phyloP scores from a whole-genome alignment of 2,113 vertebrate genomes.

The Colius striatus region DNA sequence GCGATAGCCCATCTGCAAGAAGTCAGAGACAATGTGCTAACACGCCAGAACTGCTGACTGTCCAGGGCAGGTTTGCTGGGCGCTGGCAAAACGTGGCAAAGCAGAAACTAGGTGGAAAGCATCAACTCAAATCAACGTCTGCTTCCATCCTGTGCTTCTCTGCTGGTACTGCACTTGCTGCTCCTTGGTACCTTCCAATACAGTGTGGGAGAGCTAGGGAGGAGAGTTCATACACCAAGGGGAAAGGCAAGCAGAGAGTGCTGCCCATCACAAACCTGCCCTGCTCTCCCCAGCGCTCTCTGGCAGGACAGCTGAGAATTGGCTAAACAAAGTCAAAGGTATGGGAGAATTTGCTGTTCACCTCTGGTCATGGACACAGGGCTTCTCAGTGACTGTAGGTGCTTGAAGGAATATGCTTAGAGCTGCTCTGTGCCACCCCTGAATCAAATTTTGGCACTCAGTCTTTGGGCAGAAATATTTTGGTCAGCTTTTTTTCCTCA shows the following conservation, averaged over 20 bases:
- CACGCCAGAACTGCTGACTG: not conserved
- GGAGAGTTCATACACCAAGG: not conserved
- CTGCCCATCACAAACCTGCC: not conserved
- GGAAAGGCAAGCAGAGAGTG: not conserved
- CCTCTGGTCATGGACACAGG: not conserved
- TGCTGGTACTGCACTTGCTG: not conserved
- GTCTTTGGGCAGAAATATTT: not conserved
- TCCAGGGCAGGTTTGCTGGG: not conserved
- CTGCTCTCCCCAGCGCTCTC: not conserved
- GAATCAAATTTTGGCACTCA: not conserved
- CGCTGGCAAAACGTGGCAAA: not conserved
- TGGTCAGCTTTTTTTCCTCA: not conserved
- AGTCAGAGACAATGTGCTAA: not conserved
- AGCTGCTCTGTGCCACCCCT: not conserved
- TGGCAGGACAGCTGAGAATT: not conserved
- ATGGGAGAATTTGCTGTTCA: not conserved
- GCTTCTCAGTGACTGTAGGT: not conserved
- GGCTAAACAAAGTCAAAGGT: not conserved
- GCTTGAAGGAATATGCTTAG: not conserved
- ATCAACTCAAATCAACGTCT: not conserved
- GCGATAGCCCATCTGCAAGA: not conserved
- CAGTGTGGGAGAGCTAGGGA: not conserved
- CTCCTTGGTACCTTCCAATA: not conserved
- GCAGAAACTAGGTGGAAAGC: not conserved
- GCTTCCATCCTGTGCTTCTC: not conserved